Percentiles rank a stretch among this genome's conserved stretches.
These are phyloP conservation scores for Cephus sareptanus DNA, from an alignment of 2,888 invertebrate species.

Conservation along the genomic window DNA sequence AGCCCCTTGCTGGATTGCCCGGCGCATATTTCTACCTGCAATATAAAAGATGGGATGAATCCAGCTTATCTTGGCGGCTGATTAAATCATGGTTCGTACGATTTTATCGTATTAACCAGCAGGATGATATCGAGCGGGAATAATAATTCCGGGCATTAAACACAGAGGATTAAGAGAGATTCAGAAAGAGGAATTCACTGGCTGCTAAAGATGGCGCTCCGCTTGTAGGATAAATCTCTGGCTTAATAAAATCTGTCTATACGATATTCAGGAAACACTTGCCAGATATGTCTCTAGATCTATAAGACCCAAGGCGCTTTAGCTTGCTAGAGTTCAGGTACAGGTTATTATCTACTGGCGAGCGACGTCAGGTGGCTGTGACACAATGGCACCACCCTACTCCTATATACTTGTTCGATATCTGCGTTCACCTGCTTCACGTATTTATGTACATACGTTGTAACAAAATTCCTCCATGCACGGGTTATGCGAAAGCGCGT, in stretches of 20 bases:
- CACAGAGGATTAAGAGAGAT: background rate
- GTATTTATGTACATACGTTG: background rate
- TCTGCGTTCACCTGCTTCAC: background rate
- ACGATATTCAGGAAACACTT: background rate
- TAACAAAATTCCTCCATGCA: background rate
- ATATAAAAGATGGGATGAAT: background rate
- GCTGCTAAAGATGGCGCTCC: background rate
- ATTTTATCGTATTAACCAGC: background rate
- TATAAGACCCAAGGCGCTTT: constrained; percentile 38
- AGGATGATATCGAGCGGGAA: background rate
- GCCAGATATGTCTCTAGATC: background rate
- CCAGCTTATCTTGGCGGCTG: background rate
- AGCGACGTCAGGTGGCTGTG: constrained; percentile 54
- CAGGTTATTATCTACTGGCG: constrained; percentile 51
- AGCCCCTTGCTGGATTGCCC: background rate
- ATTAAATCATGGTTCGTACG: background rate
- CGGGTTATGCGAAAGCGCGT: background rate
- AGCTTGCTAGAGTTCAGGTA: constrained; percentile 48
- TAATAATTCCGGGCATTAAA: background rate
- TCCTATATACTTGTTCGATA: background rate
- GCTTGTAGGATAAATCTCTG: background rate
- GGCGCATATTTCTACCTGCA: background rate
- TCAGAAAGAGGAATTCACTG: background rate
- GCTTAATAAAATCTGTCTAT: background rate
- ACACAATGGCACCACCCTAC: constrained; percentile 29